Conservation (phyloP, 1,140 invertebrate genomes). For the Macrosteles quadrilineatus region DNA sequence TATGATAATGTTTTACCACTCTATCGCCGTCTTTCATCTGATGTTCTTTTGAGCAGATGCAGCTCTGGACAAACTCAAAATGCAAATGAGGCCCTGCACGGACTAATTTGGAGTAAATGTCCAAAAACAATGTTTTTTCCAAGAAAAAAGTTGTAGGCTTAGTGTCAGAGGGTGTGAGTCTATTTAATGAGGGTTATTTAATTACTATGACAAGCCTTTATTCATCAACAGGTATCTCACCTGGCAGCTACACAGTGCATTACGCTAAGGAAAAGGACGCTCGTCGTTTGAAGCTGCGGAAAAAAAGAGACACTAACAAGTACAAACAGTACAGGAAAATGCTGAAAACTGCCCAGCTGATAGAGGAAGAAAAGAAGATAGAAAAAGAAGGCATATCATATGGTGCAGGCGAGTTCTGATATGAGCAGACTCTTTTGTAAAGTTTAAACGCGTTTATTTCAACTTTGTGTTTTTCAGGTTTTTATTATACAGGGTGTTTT, state of each 20-base stretch:
- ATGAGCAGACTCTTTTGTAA: too few relatives aligned
- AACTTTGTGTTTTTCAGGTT: too few relatives aligned
- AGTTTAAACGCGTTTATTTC: too few relatives aligned
- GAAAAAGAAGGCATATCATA: too few relatives aligned
- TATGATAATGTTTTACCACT: neutral
- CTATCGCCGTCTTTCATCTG: neutral
- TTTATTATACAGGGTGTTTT: too few relatives aligned
- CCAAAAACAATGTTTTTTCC: neutral
- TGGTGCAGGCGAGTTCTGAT: too few relatives aligned
- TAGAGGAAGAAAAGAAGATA: too few relatives aligned
- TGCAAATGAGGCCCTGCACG: neutral
- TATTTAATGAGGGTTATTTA: neutral
- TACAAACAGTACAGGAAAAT: too few relatives aligned
- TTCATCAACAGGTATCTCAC: neutral
- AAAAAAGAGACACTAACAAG: neutral
- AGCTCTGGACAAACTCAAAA: neutral
- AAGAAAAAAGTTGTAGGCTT: too few relatives aligned
- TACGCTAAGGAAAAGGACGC: neutral
- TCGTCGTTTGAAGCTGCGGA: neutral
- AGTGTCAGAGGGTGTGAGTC: neutral
- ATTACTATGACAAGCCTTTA: neutral
- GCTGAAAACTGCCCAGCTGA: too few relatives aligned
- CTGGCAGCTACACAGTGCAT: neutral
- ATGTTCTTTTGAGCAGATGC: neutral
- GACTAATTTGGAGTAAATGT: conserved; percentile 16